Base-by-base conservation (phyloP, 1,140 invertebrate genomes). In the Euura saliciscinereae region DNA sequence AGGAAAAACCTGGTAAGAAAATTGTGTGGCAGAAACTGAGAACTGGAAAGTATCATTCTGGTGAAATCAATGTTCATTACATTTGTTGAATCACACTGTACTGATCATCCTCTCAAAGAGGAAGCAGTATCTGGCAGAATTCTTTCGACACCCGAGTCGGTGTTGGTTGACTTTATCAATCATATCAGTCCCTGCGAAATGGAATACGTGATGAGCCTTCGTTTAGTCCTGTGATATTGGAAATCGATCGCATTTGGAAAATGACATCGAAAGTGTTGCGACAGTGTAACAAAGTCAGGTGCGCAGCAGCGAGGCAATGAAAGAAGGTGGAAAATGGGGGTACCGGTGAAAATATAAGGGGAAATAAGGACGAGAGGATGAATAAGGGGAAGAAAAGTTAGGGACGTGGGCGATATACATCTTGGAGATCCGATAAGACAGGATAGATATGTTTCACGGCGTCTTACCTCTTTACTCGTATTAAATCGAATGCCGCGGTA, bases 401-500 rank as follows among this genome's bases (percentile, higher is more conserved):
- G 42, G 28, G 66, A 67, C 68, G 68, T 44, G 43, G 44, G 66
- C 77, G 83, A 85, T 84, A 85, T 83, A 84, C 79, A 84, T 85
- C 82, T 83, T 84, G 77, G 78, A 73, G 79, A 84, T 83, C 82
- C 81, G 83, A 85, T 85, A 83, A 83, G 83, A 80, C 77, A 80
- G 80, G 81, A 84, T 83, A 82, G 84, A 85, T 84, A 84, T 81
- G 83, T 85, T 84, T 83, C 78, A 78, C 77, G 76, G 78, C 80
- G 72, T 81, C 79, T 80, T 82, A 83, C 79, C 80, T 81, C 81
- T 84, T 83, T 83, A 82, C 81, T 77, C 81, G 82, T 78, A 84
- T 85, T 85, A 85, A 85, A 85, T 85, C 83, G 83, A 85, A 85
- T 79, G 82, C 82, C 83, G 79, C 73, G 78, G 76, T 78, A 82